Percentiles rank a stretch among this genome's conserved stretches.
Evolutionary conservation across 2,797 vertebrate species (phyloP).

Genomic region (Pelochelys cantorii): DNA sequence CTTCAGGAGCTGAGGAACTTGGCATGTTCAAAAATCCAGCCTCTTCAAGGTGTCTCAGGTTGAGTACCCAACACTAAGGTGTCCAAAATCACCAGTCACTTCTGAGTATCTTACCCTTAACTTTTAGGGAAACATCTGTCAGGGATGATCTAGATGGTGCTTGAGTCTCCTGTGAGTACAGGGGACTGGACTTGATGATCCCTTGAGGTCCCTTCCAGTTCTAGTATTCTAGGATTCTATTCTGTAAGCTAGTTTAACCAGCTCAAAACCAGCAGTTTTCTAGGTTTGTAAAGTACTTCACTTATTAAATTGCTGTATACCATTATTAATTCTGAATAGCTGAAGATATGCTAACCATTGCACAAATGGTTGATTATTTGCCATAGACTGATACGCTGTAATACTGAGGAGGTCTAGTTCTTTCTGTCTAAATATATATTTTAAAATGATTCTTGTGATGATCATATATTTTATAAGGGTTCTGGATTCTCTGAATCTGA

Average conservation of each 20-base stretch:
- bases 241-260: not conserved
- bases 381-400: constrained; percentile 25
- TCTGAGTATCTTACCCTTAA: not conserved
- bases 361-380: not conserved
- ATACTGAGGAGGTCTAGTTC: constrained; percentile 50
- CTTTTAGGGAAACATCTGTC: too few species aligned
- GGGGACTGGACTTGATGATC: too few species aligned
- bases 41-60: not conserved
- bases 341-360: constrained; percentile 37
- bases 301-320: not conserved
- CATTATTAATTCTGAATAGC: not conserved
- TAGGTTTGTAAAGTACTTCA: not conserved
- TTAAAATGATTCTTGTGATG: constrained; percentile 50
- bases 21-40: not conserved
- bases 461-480: constrained; percentile 54
- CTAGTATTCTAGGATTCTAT: not conserved
- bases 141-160: too few species aligned
- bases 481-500: constrained; percentile 12
- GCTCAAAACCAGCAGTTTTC: not conserved
- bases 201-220: too few species aligned
- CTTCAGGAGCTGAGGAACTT: not conserved
- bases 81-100: not conserved
- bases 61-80: not conserved
- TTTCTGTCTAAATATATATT: constrained; percentile 42
- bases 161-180: too few species aligned